Conservation (phyloP, 2,888 invertebrate species). For the Sericinus montela region DNA sequence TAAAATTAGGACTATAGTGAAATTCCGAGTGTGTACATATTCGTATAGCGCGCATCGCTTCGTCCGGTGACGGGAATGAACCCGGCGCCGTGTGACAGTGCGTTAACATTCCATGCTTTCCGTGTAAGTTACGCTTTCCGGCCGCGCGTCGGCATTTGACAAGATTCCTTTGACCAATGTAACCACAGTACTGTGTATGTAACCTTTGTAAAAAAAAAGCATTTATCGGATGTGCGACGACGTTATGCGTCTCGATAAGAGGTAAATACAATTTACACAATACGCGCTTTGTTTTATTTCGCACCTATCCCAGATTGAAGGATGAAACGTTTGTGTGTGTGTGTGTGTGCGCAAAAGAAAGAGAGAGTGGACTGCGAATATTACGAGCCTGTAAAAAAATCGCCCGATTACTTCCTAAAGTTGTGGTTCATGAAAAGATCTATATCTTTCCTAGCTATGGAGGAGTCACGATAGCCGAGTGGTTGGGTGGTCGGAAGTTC, state of each 20-base stretch:
- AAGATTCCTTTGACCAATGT: conserved; percentile 75
- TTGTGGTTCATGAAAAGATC: no score
- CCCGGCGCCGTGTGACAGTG: conserved; percentile 12
- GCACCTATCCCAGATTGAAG: neutral
- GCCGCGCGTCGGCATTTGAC: conserved; percentile 23
- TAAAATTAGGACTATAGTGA: conserved; percentile 64
- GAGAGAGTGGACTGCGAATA: no score
- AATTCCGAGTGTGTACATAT: conserved; percentile 61
- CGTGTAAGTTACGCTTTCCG: conserved; percentile 49
- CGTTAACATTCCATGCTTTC: conserved; percentile 67
- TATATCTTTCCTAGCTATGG: no score
- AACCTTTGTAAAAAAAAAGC: conserved; percentile 75
- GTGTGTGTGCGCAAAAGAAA: no score
- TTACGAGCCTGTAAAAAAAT: no score
- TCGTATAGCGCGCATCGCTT: conserved; percentile 33
- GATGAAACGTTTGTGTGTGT: no score
- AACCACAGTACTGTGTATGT: conserved; percentile 72
- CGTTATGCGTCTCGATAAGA: conserved; percentile 71
- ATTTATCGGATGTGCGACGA: conserved; percentile 66
- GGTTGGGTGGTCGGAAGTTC: no score
- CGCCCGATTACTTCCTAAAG: no score
- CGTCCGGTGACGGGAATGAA: neutral
- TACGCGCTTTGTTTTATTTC: conserved; percentile 56
- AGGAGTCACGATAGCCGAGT: no score
- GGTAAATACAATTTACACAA: conserved; percentile 79